Evolutionary conservation across 2,113 vertebrate species (phyloP).

Genomic region (Dunckerocampus dactyliophorus): DNA sequence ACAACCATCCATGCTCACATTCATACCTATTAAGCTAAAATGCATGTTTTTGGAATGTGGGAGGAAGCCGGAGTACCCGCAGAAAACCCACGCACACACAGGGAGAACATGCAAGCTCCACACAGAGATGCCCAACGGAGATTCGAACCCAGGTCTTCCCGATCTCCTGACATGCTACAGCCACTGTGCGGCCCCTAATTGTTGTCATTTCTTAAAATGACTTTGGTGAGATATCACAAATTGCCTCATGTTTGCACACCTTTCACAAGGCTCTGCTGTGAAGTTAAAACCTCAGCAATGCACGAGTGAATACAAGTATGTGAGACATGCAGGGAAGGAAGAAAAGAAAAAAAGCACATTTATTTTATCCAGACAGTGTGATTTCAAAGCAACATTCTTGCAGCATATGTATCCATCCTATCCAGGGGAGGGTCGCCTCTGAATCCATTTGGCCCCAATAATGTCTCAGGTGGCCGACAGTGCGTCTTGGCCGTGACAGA

Average conservation of each 20-base stretch:
- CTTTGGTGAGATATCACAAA: slow-evolving; percentile 14
- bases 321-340: slow-evolving; percentile 12
- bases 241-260: slow-evolving; percentile 6
- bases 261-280: slow-evolving; percentile 7
- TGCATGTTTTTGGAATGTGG: too few relatives aligned
- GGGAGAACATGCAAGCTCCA: too few relatives aligned
- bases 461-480: slow-evolving; percentile 49
- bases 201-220: too few relatives aligned
- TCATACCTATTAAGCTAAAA: too few relatives aligned
- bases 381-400: slow-evolving; percentile 36
- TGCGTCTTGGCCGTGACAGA: slow-evolving; percentile 62
- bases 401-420: slow-evolving; percentile 31
- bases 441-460: slow-evolving; percentile 19
- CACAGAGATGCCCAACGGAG: too few relatives aligned
- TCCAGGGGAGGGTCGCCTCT: slow-evolving; percentile 17
- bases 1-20: too few relatives aligned
- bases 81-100: too few relatives aligned
- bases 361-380: slow-evolving; percentile 8
- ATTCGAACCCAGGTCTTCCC: too few relatives aligned
- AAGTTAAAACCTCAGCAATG: slow-evolving; percentile 6
- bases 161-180: too few relatives aligned
- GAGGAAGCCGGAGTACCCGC: too few relatives aligned
- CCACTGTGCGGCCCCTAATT: too few relatives aligned
- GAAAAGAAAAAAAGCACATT: slow-evolving; percentile 1
- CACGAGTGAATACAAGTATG: slow-evolving; percentile 10